Conservation (phyloP, 2,888 invertebrate genomes). For the Cinara cedri region DNA sequence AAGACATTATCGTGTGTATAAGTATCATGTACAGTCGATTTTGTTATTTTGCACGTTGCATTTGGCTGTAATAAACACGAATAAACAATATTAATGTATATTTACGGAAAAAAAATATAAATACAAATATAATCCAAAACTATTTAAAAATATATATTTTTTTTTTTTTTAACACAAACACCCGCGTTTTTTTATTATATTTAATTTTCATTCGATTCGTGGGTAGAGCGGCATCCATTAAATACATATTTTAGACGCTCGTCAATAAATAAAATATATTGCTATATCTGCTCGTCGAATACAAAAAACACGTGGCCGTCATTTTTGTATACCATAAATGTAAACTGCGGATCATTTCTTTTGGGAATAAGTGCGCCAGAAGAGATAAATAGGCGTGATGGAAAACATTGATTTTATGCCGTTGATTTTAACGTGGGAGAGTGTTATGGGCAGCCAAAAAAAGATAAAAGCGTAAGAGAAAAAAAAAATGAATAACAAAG, state of each 20-base stretch:
- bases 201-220: conserved; percentile 9
- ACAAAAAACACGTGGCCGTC: conserved; percentile 13
- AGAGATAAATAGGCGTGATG: background rate
- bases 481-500: background rate
- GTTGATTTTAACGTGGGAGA: background rate
- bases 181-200: background rate
- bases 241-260: background rate
- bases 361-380: background rate
- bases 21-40: background rate
- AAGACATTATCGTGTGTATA: conserved; percentile 66
- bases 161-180: background rate
- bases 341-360: background rate
- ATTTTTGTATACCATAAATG: background rate
- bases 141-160: too few species aligned
- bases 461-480: background rate
- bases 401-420: background rate
- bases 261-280: background rate
- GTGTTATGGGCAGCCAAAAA: background rate
- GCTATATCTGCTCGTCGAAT: background rate
- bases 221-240: background rate
- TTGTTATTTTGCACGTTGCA: conserved; percentile 11
- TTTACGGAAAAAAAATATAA: too few species aligned
- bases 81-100: background rate
- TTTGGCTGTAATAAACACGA: conserved; percentile 28
- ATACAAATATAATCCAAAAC: too few species aligned